Percentiles rank a stretch among this genome's conserved stretches.
Conservation (phyloP, 2,797 vertebrate genomes). For the Premnoplex brunnescens region DNA sequence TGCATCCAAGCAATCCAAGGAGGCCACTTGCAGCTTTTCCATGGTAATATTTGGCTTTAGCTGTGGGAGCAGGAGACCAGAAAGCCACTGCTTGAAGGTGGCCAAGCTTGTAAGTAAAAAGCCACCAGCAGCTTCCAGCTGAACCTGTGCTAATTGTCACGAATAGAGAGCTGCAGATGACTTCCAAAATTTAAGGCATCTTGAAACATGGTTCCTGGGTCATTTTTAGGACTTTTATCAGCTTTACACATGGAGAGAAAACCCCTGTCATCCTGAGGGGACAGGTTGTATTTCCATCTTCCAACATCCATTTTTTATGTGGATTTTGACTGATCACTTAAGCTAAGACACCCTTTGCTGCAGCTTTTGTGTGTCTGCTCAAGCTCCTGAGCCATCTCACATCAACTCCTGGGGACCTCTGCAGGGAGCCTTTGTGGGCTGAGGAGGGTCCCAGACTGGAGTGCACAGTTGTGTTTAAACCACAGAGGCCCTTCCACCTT, state of each 20-base stretch:
- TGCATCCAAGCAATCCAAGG: not conserved
- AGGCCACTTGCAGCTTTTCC: not conserved
- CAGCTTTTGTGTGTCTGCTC: not conserved
- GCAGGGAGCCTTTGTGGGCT: not conserved
- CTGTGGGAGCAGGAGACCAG: not conserved
- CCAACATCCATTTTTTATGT: accelerated
- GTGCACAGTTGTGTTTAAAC: not conserved
- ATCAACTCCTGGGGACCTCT: not conserved
- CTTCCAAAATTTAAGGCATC: not conserved
- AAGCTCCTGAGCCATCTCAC: not conserved
- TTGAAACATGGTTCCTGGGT: not conserved
- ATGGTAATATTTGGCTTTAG: not conserved
- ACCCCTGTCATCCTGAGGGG: not conserved
- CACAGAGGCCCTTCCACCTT: not conserved
- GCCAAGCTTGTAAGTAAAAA: accelerated
- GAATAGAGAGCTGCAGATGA: not conserved
- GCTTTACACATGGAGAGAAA: not conserved
- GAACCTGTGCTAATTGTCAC: not conserved
- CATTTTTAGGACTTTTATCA: not conserved
- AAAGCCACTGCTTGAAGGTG: not conserved
- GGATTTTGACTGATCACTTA: not conserved
- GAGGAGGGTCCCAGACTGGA: not conserved
- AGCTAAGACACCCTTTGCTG: not conserved
- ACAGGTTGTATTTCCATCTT: not conserved
- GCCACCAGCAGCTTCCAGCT: not conserved